Evolutionary conservation across 2,888 invertebrate species (phyloP).

Genomic region (Heliconius ismenius): DNA sequence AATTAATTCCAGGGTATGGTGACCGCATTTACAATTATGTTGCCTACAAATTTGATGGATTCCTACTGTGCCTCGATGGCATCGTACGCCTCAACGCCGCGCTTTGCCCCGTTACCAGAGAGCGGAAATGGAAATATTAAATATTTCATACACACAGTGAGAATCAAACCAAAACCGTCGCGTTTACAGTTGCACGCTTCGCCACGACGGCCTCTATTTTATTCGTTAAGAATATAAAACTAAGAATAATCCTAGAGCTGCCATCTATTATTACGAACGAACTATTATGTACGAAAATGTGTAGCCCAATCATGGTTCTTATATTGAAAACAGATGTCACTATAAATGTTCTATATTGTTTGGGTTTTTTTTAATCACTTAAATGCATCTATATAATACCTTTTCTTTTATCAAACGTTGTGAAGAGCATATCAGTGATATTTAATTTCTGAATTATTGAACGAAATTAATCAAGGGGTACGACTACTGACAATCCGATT

Average conservation of each 20-base stretch:
- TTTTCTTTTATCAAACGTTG: neutral
- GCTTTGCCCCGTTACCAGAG: no score
- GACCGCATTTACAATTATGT: no score
- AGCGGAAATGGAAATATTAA: no score
- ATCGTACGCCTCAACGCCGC: no score
- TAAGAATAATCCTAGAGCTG: neutral
- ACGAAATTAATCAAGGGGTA: neutral
- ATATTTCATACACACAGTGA: no score
- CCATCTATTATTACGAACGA: neutral
- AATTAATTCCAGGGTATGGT: no score
- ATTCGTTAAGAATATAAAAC: neutral
- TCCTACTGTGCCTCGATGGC: no score
- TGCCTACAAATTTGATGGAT: no score
- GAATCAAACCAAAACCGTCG: no score
- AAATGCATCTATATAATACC: neutral
- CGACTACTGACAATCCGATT: neutral
- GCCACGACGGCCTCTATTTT: neutral
- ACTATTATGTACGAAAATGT: neutral
- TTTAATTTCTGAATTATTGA: neutral
- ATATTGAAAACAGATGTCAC: slow-evolving; percentile 10
- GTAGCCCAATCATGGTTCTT: neutral
- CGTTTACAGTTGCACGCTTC: no score
- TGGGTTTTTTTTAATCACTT: neutral
- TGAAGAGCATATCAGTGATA: neutral
- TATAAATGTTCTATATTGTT: no score